A percentile compares a stretch with the other conserved stretches of the same genome.
Conservation (phyloP, 2,888 invertebrate genomes). For the Hirtodrosophila alboralis region DNA sequence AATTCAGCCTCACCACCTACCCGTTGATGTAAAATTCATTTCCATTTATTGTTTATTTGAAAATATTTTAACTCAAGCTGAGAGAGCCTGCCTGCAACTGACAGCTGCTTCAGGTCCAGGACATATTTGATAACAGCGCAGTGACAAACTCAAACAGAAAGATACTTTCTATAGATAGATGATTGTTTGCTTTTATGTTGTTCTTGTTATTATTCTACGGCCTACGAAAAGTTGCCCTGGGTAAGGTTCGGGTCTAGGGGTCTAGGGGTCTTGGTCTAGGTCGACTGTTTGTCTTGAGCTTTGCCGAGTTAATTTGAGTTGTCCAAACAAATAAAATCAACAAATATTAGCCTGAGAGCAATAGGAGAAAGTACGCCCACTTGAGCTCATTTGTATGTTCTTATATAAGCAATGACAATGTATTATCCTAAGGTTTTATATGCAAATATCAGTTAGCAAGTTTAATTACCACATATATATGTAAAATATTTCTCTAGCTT, state of each 20-base stretch:
- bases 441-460: conserved; percentile 37
- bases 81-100: conserved; percentile 29
- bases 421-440: conserved; percentile 11
- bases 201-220: conserved; percentile 17
- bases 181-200: conserved; percentile 49
- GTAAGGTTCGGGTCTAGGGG: no score
- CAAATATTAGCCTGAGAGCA: conserved; percentile 27
- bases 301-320: conserved; percentile 39
- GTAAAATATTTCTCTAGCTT: conserved; percentile 9
- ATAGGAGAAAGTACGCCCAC: conserved; percentile 1
- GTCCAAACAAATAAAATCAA: conserved; percentile 31
- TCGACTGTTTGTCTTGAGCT: conserved; percentile 35
- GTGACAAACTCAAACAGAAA: conserved; percentile 40
- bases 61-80: conserved; percentile 60
- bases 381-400: conserved; percentile 12
- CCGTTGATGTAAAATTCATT: conserved; percentile 50
- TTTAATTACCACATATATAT: conserved; percentile 41
- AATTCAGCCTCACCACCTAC: conserved; percentile 6
- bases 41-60: conserved; percentile 60
- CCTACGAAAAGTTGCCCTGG: conserved; percentile 14
- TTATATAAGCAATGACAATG: conserved; percentile 8
- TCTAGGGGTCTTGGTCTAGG: no score
- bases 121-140: conserved; percentile 19
- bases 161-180: conserved; percentile 12
- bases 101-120: conserved; percentile 36